Evolutionary conservation across 2,797 vertebrate species (phyloP), one percentile per base, ranked within the genome.

Genomic region (Sebastes umbrosus): DNA sequence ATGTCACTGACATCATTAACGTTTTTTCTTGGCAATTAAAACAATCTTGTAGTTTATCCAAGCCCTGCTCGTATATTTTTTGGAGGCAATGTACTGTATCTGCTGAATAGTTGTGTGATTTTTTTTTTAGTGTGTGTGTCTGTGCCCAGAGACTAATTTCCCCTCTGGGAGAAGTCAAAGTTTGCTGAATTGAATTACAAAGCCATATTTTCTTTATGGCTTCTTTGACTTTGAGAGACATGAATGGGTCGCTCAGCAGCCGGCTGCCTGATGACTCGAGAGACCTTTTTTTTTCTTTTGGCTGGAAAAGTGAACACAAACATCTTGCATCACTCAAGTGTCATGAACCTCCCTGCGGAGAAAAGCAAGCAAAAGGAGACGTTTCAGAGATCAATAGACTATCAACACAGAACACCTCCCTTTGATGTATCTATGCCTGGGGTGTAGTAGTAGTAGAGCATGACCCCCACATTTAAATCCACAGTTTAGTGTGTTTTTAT

Each of bases 151-250:
- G 7, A 68, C 18, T 52, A 69, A 85, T 60, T 71, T 52, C 4
- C n/a, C 81, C 31, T 72, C 22, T 27, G 57, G 27, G 36, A 83
- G 60, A 78, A 73, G 36, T 68, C 29, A 73, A 81, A 76, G 24
- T 73, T 73, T 50, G n/a, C 14, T 70, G 62, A 71, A 75, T 25
- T 69, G 8, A 69, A 73, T 79, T 62, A 52, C 8, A 29, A 69
- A 73, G 36, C 59, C 31, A 65, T 68, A 59, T 54, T 78, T 76
- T 50, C 60, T 85, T 81, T 36, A 76, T 67, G 32, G 39, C 54
- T 63, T 83, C 16, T 78, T 76, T 82, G 63, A 84, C 73, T 87
- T 78, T 68, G 62, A 77, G 27, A 60, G 52, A 70, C 24, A 3
- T 84, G 59, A 79, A 60, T 8, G 16, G 34, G 64, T 71, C 25